Base-by-base conservation (phyloP, 2,797 vertebrate genomes). In the Kryptopterus vitreolus region DNA sequence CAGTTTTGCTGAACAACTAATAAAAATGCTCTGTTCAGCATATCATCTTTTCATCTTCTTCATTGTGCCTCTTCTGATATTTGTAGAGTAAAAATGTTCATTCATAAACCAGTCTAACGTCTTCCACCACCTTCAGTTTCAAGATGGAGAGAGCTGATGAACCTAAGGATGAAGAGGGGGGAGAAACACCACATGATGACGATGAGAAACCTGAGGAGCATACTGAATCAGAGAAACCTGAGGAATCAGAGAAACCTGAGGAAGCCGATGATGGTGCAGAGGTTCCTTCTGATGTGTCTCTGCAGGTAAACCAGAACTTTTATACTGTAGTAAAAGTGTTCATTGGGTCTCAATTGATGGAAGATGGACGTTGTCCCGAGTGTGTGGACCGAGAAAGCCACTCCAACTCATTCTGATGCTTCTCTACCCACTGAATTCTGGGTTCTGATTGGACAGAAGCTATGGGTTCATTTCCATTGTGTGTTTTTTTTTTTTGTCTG, bases 101-200 rank as follows among this genome's bases (percentile, higher is more conserved):
- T 35, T 16, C 59, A 62, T 2, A 20, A 18, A 31, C 4, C 31
- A 63, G 7, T 15, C 26, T 59, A 2, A 20, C 26, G 62, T 22
- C 20, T n/a, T 5, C 38, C 10, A 10, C 38, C 7, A 11, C 10
- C 22, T 43, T 43, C 9, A 66, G 43, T 26, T 18, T 46, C 26
- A 35, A 31, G 62, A 81, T 81, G 79, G 62, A 58, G 6, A 4
- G 52, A 46, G 61, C 61, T 58, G 62, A 12, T 15, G n/a, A 0
- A 33, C 16, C 3, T 1, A 8, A 38, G 61, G 72, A 48, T 3
- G 20, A 10, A 38, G 55, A 20, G 38, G 52, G 16, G 15, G 35
- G 33, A 57, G 50, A 7, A 16, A 13, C 50, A 20, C n/a, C 35
- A 31, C 26, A 18, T 26, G 66, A 53, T 33, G 43, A 63, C 24